phyloP scores from a whole-genome alignment of 2,113 vertebrate species.

The Stictonetta naevosa region DNA sequence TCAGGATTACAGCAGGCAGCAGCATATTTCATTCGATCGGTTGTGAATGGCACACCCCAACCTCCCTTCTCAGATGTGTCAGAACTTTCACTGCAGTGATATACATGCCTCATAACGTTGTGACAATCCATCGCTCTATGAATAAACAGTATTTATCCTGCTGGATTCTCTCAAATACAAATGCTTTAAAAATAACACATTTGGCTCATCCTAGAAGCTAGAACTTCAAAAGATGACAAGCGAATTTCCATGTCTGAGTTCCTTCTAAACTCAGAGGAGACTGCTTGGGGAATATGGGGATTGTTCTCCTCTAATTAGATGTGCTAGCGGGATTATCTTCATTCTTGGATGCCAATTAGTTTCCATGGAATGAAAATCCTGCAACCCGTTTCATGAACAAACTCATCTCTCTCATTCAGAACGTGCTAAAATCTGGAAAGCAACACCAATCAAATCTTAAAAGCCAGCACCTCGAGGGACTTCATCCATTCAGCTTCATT shows the following conservation, averaged over 20 bases:
- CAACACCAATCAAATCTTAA: background rate
- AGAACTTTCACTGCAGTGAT: background rate
- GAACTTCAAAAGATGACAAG: slow-evolving; percentile 25
- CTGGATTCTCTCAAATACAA: slow-evolving; percentile 37
- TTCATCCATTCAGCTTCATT: background rate
- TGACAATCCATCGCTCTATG: background rate
- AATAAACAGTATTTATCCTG: slow-evolving; percentile 34
- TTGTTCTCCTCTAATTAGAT: background rate
- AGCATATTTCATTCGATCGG: background rate
- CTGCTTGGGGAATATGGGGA: background rate
- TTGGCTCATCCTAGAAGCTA: slow-evolving; percentile 5
- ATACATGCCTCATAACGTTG: background rate
- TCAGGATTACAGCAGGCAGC: background rate
- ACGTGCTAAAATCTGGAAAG: background rate
- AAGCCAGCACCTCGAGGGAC: background rate
- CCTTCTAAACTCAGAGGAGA: background rate
- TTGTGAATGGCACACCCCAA: background rate
- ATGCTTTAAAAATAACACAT: background rate
- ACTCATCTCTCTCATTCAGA: background rate
- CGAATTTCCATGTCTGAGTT: background rate
- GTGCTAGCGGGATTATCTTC: background rate
- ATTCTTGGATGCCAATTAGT: background rate
- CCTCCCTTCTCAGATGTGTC: slow-evolving; percentile 15
- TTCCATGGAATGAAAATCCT: background rate
- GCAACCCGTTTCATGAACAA: background rate